phyloP scores from a whole-genome alignment of 2,113 vertebrate genomes.

The Nannospalax galili region DNA sequence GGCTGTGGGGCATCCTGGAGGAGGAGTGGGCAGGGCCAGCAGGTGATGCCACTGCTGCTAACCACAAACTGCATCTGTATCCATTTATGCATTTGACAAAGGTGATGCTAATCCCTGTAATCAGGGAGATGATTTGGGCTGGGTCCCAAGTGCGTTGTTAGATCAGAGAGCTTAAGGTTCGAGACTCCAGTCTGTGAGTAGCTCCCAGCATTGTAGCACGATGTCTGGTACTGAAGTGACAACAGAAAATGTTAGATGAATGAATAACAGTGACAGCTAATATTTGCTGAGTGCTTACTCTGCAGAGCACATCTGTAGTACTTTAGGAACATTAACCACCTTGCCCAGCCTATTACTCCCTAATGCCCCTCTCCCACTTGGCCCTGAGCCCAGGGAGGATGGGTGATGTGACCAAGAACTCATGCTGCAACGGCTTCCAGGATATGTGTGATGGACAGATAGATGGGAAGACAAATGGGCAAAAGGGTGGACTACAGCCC shows the following conservation, averaged over 20 bases:
- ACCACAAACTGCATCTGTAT: background rate
- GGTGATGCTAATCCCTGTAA: background rate
- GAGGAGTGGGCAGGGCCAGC: background rate
- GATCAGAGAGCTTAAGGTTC: background rate
- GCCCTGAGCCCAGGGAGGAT: background rate
- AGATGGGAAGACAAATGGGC: background rate
- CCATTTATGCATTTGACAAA: background rate
- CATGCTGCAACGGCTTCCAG: background rate
- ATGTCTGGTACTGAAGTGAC: background rate
- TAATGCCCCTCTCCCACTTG: background rate
- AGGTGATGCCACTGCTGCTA: background rate
- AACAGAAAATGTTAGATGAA: background rate
- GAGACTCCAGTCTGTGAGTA: background rate
- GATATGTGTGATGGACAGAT: background rate
- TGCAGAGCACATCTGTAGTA: background rate
- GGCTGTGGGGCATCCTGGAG: background rate
- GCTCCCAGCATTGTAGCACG: background rate
- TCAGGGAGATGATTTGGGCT: background rate
- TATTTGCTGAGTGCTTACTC: background rate
- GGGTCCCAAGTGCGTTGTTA: background rate
- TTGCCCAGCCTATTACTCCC: accelerated
- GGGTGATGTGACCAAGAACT: background rate
- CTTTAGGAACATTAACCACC: background rate
- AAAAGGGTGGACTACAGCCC: no score
- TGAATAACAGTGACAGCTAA: background rate